These are phyloP conservation scores for Andrena trimmerana DNA, from an alignment of 2,888 invertebrate species.

Conservation along the genomic window DNA sequence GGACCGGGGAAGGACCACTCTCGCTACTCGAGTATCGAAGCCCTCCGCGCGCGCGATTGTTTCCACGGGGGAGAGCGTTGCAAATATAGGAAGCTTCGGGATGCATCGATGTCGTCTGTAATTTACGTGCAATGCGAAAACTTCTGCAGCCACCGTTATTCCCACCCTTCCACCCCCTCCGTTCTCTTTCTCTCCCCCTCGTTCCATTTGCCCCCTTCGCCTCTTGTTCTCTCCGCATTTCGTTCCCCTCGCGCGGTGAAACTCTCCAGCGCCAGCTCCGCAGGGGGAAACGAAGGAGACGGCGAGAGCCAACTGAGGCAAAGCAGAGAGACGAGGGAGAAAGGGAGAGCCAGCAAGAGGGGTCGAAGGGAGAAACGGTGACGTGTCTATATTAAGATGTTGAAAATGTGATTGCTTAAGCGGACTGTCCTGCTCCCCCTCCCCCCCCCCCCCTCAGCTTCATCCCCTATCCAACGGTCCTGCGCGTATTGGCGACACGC, in stretches of 20 bases:
- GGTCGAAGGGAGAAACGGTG: constrained; percentile 28
- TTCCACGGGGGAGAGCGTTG: constrained; percentile 46
- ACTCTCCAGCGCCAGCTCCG: constrained; percentile 21
- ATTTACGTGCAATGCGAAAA: constrained; percentile 65
- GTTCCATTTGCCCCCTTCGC: constrained; percentile 26
- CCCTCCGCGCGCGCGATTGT: constrained; percentile 43
- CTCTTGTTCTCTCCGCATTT: constrained; percentile 27
- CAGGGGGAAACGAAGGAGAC: constrained; percentile 13
- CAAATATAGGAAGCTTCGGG: constrained; percentile 56
- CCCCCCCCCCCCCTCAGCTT: too few relatives aligned
- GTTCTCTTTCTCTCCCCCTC: background rate
- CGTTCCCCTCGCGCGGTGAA: constrained; percentile 32
- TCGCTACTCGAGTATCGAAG: constrained; percentile 25
- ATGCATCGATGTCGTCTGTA: constrained; percentile 64
- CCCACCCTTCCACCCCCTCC: constrained; percentile 30
- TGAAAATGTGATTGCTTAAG: constrained; percentile 63
- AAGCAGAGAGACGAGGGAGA: background rate
- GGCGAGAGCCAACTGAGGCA: constrained; percentile 4
- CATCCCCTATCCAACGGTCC: too few relatives aligned
- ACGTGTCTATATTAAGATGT: constrained; percentile 66
- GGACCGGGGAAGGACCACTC: background rate
- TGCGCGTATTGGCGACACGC: constrained; percentile 16
- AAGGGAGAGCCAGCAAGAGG: background rate
- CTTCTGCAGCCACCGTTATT: constrained; percentile 53
- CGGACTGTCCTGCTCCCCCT: background rate